Base-by-base conservation (phyloP, 2,888 invertebrate species). In the Norana najaformis region DNA sequence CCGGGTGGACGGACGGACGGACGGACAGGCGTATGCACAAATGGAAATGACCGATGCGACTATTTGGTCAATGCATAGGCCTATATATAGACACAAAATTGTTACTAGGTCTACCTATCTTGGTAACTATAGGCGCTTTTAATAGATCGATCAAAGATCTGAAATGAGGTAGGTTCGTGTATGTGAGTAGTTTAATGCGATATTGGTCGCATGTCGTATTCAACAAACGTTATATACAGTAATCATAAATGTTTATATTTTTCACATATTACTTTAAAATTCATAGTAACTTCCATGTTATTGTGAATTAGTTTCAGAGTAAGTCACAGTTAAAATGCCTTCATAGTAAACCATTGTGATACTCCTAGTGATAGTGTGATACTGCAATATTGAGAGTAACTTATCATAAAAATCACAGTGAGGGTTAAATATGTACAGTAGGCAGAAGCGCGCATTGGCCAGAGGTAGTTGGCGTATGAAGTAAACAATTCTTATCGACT, bases 161-260 rank as follows among this genome's bases (percentile, higher is more conserved):
- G 30, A 69, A 8, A 8, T 5, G 69, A 69, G n/a, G 69, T n/a
- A 69, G 4, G 69, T 69, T 13, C n/a, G 30, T n/a, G 11, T n/a
- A 8, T n/a, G 69, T 30, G n/a, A n/a, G 47, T 47, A 47, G 47
- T 47, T 23, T 23, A 13, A 69, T 69, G 30, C n/a, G n/a, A 30
- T n/a, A n/a, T 69, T n/a, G 69, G n/a, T 69, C 30, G 69, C 69
- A 69, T n/a, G 69, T 69, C n/a, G n/a, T 69, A 69, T 69, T 69
- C 69, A n/a, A 47, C 47, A 47, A 47, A 47, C 47, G 23, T 6
- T 23, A 16, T 47, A n/a, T n/a, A n/a, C n/a, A n/a, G n/a, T n/a
- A n/a, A n/a, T n/a, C n/a, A n/a, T n/a, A n/a, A n/a, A n/a, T n/a
- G n/a, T n/a, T n/a, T n/a, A n/a, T n/a, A n/a, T n/a, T n/a, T n/a